Base-by-base conservation (phyloP, 2,888 invertebrate species). In the Sympetrum striolatum region DNA sequence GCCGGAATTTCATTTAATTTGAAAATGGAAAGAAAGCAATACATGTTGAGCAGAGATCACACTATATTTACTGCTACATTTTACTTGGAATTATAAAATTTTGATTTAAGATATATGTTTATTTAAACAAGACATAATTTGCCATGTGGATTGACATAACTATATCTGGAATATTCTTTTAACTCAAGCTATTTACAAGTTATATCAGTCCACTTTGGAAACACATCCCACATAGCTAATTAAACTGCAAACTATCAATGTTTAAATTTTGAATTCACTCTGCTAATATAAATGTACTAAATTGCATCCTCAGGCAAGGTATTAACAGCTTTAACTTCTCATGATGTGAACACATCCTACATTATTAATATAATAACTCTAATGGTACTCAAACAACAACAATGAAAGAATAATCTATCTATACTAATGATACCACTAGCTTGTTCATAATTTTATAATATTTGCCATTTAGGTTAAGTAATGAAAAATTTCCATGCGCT, bases 1-100 rank as follows among this genome's bases (percentile, higher is more conserved):
- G 86, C 86, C 86, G 86, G 86, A 86, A 37, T 86, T 86, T 64
- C 58, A 31, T 86, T 35, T 60, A 86, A 86, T 58, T 86, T 86
- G 86, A 39, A 48, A 60, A 39, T 60, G 37, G 37, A 64, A 86
- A 60, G 86, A 64, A 86, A 60, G 60, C 35, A 86, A 86, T 14
- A 86, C 0, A 60, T 58, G 37, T 86, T 86, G 86, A 86, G 86
- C 86, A 86, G 58, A 60, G 86, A 86, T 86, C 37, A 86, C 58
- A 58, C 60, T 60, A 86, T 86, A 60, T n/a, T n/a, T 22, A 37
- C 37, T 14, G 6, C 73, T 73, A 73, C 14, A 73, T 31, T 31
- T 10, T 31, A 73, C 25, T 73, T 31, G 3, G 31, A 73, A 73
- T 31, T 18, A 31, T 31, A 73, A 73, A 73, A 31, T 31, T 31